Evolutionary conservation across 64 coral and sea anemone species (phyloP).

Genomic region (Exaiptasia diaphana): DNA sequence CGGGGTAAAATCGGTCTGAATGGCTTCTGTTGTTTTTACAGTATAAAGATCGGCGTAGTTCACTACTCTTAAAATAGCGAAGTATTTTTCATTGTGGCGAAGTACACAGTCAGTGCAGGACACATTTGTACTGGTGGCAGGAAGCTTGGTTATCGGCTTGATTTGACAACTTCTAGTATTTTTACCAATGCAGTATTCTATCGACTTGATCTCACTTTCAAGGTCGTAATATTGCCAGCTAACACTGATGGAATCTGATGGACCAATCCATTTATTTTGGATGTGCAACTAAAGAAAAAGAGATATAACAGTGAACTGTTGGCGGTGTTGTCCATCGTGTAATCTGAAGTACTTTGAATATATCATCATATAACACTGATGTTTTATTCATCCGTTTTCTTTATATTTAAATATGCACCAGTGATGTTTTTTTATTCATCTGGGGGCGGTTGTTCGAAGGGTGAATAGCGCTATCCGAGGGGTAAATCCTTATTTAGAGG

Average conservation of each 20-base stretch:
- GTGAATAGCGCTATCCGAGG: too few species aligned
- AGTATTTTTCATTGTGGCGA: constrained; percentile 51
- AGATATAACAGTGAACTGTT: too few species aligned
- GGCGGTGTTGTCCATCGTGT: too few species aligned
- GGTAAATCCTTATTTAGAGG: too few species aligned
- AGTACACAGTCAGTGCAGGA: constrained; percentile 73
- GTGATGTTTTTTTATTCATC: too few species aligned
- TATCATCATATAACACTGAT: too few species aligned
- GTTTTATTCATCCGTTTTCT: too few species aligned
- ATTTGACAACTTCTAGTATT: constrained; percentile 70
- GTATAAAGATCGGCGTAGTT: constrained; percentile 75
- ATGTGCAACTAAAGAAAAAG: background rate
- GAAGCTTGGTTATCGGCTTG: constrained; percentile 57
- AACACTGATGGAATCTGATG: constrained; percentile 11
- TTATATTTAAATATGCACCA: too few species aligned
- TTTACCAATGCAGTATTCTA: constrained; percentile 83
- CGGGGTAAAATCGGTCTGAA: constrained; percentile 52
- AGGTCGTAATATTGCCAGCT: constrained; percentile 67
- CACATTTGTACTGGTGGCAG: constrained; percentile 15
- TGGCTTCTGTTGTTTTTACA: constrained; percentile 47
- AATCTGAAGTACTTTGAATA: too few species aligned
- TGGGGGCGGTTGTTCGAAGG: too few species aligned
- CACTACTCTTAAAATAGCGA: constrained; percentile 68
- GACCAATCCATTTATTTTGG: constrained; percentile 45
- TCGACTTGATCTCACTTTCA: constrained; percentile 67